Conservation (phyloP, 2,888 invertebrate species). For the Ochropleura leucogaster region DNA sequence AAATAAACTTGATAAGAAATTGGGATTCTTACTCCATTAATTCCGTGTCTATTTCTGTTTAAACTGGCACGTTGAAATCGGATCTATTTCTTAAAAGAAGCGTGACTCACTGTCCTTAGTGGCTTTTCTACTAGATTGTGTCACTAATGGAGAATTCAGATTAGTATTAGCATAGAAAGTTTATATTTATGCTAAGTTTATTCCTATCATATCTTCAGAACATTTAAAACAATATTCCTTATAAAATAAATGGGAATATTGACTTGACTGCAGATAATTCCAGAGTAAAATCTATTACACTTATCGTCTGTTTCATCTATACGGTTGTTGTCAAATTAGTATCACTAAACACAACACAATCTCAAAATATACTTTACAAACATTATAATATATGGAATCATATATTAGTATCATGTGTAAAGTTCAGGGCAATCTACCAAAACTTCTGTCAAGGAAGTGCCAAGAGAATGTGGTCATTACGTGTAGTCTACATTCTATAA, state of each 20-base stretch:
- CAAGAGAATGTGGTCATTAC: conserved; percentile 72
- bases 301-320: not conserved
- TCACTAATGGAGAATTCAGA: conserved; percentile 37
- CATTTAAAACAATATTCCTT: conserved; percentile 27
- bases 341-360: conserved; percentile 7
- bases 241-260: conserved; percentile 15
- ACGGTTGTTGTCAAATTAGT: not conserved
- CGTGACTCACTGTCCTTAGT: conserved; percentile 45
- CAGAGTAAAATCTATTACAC: not conserved
- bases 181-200: conserved; percentile 52
- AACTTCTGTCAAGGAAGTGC: conserved; percentile 77
- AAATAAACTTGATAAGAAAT: conserved; percentile 13
- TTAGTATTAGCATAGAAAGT: conserved; percentile 48
- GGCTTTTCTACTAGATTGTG: conserved; percentile 33
- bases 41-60: conserved; percentile 24
- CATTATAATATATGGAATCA: conserved; percentile 32
- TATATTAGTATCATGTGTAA: conserved; percentile 56
- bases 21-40: conserved; percentile 9
- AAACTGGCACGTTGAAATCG: conserved; percentile 29
- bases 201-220: conserved; percentile 29
- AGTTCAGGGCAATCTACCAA: conserved; percentile 85
- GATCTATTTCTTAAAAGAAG: conserved; percentile 25
- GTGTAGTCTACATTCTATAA: conserved; percentile 28
- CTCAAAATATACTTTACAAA: conserved; percentile 27
- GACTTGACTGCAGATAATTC: not conserved